A percentile compares a stretch with the other conserved stretches of the same genome.
Conservation (phyloP, 1,140 invertebrate species). For the Drosophila nasuta region DNA sequence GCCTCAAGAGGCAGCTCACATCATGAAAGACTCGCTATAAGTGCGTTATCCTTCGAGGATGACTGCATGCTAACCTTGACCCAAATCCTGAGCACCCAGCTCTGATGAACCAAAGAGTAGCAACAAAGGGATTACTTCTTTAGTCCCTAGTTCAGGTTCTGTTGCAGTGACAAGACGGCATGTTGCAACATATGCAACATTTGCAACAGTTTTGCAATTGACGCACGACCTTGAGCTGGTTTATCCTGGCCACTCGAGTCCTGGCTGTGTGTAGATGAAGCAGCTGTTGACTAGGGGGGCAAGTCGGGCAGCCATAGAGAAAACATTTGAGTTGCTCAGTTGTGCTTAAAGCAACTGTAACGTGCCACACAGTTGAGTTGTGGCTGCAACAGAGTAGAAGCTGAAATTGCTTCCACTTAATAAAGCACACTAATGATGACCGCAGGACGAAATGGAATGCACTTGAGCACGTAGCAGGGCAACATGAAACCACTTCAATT, state of each 20-base stretch:
- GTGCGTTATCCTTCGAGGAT: constrained; percentile 20
- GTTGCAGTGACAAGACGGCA: constrained; percentile 22
- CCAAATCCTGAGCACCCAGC: constrained; percentile 56
- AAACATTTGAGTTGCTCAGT: constrained; percentile 15
- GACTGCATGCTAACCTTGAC: constrained; percentile 64
- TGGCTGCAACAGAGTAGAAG: constrained; percentile 20
- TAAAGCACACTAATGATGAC: constrained; percentile 82
- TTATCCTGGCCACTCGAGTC: constrained; percentile 27
- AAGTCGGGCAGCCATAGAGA: neutral
- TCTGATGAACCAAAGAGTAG: constrained; percentile 25
- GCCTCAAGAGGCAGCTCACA: constrained; percentile 19
- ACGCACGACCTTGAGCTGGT: constrained; percentile 64
- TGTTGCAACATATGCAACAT: constrained; percentile 42
- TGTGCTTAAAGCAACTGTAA: constrained; percentile 6
- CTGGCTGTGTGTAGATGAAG: neutral
- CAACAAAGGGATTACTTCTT: constrained; percentile 40
- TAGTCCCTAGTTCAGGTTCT: constrained; percentile 12
- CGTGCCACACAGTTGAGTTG: constrained; percentile 15
- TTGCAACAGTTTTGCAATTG: constrained; percentile 15
- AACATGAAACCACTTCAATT: constrained; percentile 49
- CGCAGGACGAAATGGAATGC: constrained; percentile 70
- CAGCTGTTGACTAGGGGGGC: constrained; percentile 31
- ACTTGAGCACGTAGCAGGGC: constrained; percentile 73
- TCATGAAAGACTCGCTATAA: constrained; percentile 1
- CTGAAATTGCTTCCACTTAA: constrained; percentile 74